Conservation (phyloP, 2,888 invertebrate genomes). For the Cryptocephalus primarius region DNA sequence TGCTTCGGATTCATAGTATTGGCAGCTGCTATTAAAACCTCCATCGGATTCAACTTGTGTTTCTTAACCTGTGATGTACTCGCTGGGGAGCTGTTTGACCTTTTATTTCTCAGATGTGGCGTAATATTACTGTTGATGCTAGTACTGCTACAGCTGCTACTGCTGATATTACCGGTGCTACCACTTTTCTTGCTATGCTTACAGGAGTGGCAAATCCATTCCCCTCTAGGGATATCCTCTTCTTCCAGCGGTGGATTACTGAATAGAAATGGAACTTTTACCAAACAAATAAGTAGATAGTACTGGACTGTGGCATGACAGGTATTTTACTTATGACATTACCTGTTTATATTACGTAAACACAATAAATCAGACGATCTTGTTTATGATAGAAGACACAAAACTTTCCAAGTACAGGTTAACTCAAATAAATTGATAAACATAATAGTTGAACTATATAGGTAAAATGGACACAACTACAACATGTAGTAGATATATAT, state of each 20-base stretch:
- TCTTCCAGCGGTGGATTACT: constrained; percentile 90
- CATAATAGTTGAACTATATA: no score
- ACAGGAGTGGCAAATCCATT: constrained; percentile 88
- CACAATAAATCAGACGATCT: no score
- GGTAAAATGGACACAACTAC: no score
- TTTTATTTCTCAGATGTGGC: constrained; percentile 24
- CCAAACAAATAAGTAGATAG: no score
- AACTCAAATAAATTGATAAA: no score
- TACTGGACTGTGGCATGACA: no score
- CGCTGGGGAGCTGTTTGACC: constrained; percentile 25
- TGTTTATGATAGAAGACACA: no score
- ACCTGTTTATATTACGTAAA: no score
- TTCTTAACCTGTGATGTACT: constrained; percentile 9
- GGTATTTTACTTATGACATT: no score
- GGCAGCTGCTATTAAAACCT: constrained; percentile 71
- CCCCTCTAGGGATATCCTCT: constrained; percentile 78
- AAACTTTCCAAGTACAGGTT: no score
- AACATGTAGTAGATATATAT: no score
- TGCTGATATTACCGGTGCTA: constrained; percentile 24
- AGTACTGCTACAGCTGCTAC: constrained; percentile 15
- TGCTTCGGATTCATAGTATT: constrained; percentile 79
- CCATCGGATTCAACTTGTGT: constrained; percentile 53
- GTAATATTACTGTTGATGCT: constrained; percentile 7
- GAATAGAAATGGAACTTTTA: constrained; percentile 6
- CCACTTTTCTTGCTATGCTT: constrained; percentile 37